phyloP scores from a whole-genome alignment of 2,888 invertebrate species.

The Hoplodrina ambigua region DNA sequence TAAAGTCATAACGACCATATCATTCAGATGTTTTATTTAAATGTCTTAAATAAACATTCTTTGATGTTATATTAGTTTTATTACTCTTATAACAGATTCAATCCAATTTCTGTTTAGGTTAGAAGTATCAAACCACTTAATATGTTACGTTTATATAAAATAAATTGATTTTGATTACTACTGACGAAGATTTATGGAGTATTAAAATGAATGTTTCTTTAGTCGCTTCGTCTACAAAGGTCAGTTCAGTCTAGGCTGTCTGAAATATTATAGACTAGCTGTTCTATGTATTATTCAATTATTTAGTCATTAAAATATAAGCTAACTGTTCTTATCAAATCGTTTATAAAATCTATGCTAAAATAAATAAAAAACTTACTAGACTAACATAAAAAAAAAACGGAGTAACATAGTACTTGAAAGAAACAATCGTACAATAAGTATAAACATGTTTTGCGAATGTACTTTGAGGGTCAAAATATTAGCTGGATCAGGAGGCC shows the following conservation, averaged over 20 bases:
- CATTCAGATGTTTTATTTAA: constrained; percentile 12
- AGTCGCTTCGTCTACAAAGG: neutral
- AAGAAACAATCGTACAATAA: too few species aligned
- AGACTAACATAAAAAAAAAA: too few species aligned
- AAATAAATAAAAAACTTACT: too few species aligned
- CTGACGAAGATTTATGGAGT: constrained; percentile 7
- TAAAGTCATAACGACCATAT: constrained; percentile 7
- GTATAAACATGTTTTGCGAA: too few species aligned
- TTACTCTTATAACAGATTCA: constrained; percentile 14
- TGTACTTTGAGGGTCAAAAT: too few species aligned
- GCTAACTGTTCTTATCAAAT: too few species aligned
- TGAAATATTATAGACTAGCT: neutral
- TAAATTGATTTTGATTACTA: constrained; percentile 34
- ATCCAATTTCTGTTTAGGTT: constrained; percentile 29
- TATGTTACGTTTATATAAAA: constrained; percentile 1
- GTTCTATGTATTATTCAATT: neutral
- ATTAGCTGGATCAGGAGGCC: too few species aligned
- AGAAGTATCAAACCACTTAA: constrained; percentile 10
- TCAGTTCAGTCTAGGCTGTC: neutral
- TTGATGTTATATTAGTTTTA: constrained; percentile 33
- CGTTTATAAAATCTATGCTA: too few species aligned
- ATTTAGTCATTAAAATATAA: neutral
- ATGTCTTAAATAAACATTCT: constrained; percentile 23
- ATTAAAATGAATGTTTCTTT: constrained; percentile 13
- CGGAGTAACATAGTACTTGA: too few species aligned